Evolutionary conservation across 2,888 invertebrate genomes (phyloP).

Genomic region (Teleiodes luculella): DNA sequence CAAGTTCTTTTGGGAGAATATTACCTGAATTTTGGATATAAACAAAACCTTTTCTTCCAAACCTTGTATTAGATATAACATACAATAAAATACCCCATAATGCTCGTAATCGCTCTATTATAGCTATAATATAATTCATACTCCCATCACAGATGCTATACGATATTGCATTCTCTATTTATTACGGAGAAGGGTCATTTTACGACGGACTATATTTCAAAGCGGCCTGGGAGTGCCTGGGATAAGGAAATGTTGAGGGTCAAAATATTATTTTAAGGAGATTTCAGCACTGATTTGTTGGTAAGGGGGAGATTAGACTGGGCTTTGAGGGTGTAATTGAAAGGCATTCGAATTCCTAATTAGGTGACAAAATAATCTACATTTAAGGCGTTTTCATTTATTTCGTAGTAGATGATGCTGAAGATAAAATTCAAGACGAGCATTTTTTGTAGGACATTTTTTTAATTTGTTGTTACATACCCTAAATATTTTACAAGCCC

Average conservation of each 20-base stretch:
- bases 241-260: constrained; percentile 1
- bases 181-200: constrained; percentile 12
- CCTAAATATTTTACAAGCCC: no score
- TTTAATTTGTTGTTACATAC: no score
- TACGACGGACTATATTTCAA: constrained; percentile 10
- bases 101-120: not conserved
- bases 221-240: not conserved
- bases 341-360: no score
- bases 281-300: constrained; percentile 7
- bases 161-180: constrained; percentile 12
- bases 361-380: no score
- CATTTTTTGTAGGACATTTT: no score
- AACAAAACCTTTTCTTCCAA: not conserved
- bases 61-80: not conserved
- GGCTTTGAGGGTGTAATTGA: not conserved
- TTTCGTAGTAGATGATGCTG: no score
- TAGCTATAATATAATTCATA: constrained; percentile 8
- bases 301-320: no score
- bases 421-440: no score
- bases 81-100: constrained; percentile 2
- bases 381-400: no score
- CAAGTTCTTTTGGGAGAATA: no score
- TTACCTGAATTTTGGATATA: no score
- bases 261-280: constrained; percentile 1
- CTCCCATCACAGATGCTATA: constrained; percentile 12